Conservation (phyloP, 1,140 invertebrate species). For the Spodoptera litura region DNA sequence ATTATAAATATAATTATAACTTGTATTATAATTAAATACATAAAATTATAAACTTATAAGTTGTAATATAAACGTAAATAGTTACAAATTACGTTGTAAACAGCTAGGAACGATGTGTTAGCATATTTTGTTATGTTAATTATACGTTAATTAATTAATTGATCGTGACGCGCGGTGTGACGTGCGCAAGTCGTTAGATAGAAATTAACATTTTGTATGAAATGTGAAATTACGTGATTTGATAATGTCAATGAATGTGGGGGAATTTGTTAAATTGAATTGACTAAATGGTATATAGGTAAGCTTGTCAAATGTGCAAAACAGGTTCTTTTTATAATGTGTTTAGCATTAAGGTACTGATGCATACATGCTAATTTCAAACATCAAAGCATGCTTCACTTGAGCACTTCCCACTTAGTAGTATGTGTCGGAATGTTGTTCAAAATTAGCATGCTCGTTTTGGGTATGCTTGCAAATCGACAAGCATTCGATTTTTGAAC, state of each 20-base stretch:
- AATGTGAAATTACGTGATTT: slow-evolving; percentile 13
- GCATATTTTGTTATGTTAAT: slow-evolving; percentile 38
- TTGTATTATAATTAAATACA: slow-evolving; percentile 20
- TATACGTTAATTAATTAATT: slow-evolving; percentile 10
- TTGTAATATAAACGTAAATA: slow-evolving; percentile 30
- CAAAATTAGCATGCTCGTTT: too few relatives aligned
- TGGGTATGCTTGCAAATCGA: too few relatives aligned
- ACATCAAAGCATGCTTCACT: too few relatives aligned
- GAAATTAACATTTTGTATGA: slow-evolving; percentile 23
- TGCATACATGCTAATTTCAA: too few relatives aligned
- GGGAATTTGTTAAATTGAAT: background rate
- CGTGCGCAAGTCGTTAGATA: slow-evolving; percentile 15
- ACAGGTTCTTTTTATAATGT: too few relatives aligned
- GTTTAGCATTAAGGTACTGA: too few relatives aligned
- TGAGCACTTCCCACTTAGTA: too few relatives aligned
- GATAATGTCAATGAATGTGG: slow-evolving; percentile 27
- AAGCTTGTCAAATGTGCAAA: background rate
- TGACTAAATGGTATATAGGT: background rate
- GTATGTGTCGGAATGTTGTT: too few relatives aligned
- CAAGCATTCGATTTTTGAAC: too few relatives aligned
- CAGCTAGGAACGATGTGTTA: slow-evolving; percentile 33
- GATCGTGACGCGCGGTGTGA: background rate
- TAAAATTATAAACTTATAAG: slow-evolving; percentile 5
- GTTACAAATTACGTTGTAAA: slow-evolving; percentile 31
- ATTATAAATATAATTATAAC: slow-evolving; percentile 7